These are phyloP conservation scores for Iselma pallidipennis DNA, from an alignment of 2,888 invertebrate genomes.

Conservation along the genomic window DNA sequence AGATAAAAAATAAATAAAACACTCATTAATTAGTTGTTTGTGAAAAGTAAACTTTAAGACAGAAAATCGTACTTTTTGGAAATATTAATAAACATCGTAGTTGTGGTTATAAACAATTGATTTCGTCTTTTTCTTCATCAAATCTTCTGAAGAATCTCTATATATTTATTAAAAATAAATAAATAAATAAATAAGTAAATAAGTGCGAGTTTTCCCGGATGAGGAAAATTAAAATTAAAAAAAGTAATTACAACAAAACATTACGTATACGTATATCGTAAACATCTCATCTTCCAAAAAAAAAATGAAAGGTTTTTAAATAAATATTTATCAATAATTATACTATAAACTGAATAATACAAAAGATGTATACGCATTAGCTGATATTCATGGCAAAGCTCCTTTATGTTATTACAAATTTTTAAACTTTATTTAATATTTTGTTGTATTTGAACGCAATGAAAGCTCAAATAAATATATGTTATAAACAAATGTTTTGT, in stretches of 20 bases:
- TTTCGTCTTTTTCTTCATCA: slow-evolving; percentile 29
- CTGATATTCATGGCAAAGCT: slow-evolving; percentile 66
- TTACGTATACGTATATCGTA: slow-evolving; percentile 76
- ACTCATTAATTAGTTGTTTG: slow-evolving; percentile 48
- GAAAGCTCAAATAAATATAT: slow-evolving; percentile 87
- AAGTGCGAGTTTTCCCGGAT: not conserved
- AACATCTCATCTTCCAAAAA: slow-evolving; percentile 63
- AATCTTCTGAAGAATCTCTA: slow-evolving; percentile 9
- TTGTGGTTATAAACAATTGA: slow-evolving; percentile 34
- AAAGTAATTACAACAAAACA: slow-evolving; percentile 61
- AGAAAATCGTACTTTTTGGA: slow-evolving; percentile 37
- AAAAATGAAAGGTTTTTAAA: slow-evolving; percentile 56
- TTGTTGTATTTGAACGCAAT: slow-evolving; percentile 86
- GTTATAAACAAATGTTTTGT: slow-evolving; percentile 66
- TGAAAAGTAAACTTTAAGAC: slow-evolving; percentile 25
- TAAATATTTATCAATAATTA: slow-evolving; percentile 59
- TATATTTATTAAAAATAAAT: slow-evolving; percentile 35
- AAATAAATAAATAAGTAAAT: slow-evolving; percentile 34
- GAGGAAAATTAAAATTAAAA: too few species aligned
- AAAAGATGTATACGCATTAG: slow-evolving; percentile 77
- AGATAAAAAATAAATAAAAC: slow-evolving; percentile 28
- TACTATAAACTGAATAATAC: slow-evolving; percentile 65
- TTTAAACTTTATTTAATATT: slow-evolving; percentile 78
- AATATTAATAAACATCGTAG: slow-evolving; percentile 37
- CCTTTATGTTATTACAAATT: slow-evolving; percentile 71